These are phyloP conservation scores for Plodia interpunctella DNA, from an alignment of 1,140 invertebrate species.

Conservation along the genomic window DNA sequence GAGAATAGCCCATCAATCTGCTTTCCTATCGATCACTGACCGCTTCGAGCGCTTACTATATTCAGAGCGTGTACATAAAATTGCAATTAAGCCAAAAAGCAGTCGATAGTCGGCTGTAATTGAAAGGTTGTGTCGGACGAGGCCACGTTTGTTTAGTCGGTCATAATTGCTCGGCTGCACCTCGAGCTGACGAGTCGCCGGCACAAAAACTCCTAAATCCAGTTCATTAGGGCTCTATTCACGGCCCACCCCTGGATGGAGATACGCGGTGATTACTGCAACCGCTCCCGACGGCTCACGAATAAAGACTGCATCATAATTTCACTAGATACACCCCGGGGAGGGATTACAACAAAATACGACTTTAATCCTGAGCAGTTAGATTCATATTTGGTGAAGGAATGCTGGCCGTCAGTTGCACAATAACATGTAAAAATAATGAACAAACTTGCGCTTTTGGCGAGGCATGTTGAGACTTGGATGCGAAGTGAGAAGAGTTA, in stretches of 20 bases:
- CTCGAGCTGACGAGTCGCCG: slow-evolving; percentile 69
- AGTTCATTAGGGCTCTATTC: slow-evolving; percentile 76
- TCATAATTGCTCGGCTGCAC: slow-evolving; percentile 72
- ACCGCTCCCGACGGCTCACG: slow-evolving; percentile 76
- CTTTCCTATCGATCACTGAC: slow-evolving; percentile 50
- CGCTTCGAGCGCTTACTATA: slow-evolving; percentile 27
- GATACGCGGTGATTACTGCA: slow-evolving; percentile 77
- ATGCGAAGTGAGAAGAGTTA: slow-evolving; percentile 33
- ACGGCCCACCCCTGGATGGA: slow-evolving; percentile 72
- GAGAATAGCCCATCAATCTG: slow-evolving; percentile 64
- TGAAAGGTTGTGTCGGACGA: slow-evolving; percentile 41
- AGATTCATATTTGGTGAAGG: slow-evolving; percentile 44
- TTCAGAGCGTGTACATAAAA: slow-evolving; percentile 30
- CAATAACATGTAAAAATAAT: slow-evolving; percentile 77
- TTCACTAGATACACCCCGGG: slow-evolving; percentile 71
- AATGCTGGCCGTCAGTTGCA: slow-evolving; percentile 61
- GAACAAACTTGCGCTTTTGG: slow-evolving; percentile 63
- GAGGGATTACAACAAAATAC: slow-evolving; percentile 40
- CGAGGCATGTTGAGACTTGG: slow-evolving; percentile 54
- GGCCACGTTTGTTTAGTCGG: slow-evolving; percentile 64
- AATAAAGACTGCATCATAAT: slow-evolving; percentile 78
- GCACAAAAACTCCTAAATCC: slow-evolving; percentile 76
- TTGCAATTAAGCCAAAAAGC: slow-evolving; percentile 38
- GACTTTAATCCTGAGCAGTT: slow-evolving; percentile 41
- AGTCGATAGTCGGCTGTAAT: slow-evolving; percentile 42